Percentiles rank a stretch among this genome's conserved stretches.
Conservation (phyloP, 2,888 invertebrate species). For the Drosophila birchii region DNA sequence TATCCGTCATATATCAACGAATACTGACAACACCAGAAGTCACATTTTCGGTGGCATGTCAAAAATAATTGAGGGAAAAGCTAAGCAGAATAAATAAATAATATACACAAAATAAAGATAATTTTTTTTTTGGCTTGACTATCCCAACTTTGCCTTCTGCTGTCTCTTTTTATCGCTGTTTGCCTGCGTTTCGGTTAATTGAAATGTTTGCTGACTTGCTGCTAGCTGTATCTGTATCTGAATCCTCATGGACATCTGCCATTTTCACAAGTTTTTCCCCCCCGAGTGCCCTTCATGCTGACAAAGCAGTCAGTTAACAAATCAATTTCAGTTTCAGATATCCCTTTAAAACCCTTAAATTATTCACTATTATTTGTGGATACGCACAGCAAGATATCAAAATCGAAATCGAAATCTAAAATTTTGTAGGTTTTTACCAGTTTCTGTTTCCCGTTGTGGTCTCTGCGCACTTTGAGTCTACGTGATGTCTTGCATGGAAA, state of each 20-base stretch:
- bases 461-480: conserved; percentile 60
- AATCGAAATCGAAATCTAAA: conserved; percentile 33
- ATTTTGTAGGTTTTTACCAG: conserved; percentile 28
- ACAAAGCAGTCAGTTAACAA: too few species aligned
- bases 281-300: conserved; percentile 22
- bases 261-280: conserved; percentile 12
- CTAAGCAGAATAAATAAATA: conserved; percentile 23
- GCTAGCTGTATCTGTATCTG: conserved; percentile 20
- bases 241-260: conserved; percentile 34
- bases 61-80: conserved; percentile 38
- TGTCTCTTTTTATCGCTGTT: conserved; percentile 20
- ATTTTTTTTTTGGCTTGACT: conserved; percentile 9
- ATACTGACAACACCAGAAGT: conserved; percentile 31
- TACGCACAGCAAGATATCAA: conserved; percentile 6
- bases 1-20: conserved; percentile 17
- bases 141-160: conserved; percentile 14
- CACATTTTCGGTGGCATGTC: conserved; percentile 36
- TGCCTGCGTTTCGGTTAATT: conserved; percentile 36
- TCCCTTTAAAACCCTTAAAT: background rate
- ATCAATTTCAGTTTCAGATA: background rate
- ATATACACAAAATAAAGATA: conserved; percentile 26
- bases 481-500: conserved; percentile 76
- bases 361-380: conserved; percentile 24
- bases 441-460: conserved; percentile 3
- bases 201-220: conserved; percentile 34